Conservation (phyloP, 2,888 invertebrate genomes). For the Phyto melanocephala region DNA sequence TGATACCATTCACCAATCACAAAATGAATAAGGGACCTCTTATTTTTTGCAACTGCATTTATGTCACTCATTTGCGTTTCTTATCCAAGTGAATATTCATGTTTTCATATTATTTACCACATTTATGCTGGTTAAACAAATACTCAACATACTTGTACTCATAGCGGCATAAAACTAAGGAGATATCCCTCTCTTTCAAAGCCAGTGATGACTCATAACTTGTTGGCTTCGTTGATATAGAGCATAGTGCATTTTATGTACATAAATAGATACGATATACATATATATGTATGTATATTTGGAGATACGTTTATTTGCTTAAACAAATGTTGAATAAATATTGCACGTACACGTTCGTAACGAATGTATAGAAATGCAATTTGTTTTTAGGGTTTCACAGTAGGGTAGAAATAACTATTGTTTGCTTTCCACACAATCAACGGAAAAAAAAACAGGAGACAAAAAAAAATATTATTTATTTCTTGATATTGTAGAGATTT, state of each 20-base stretch:
- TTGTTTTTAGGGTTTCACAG: constrained; percentile 63
- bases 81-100: not conserved
- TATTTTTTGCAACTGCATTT: no score
- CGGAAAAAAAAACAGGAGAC: not conserved
- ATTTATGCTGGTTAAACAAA: constrained; percentile 61
- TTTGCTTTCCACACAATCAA: constrained; percentile 39
- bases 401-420: constrained; percentile 54
- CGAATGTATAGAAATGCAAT: constrained; percentile 62
- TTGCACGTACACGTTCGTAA: constrained; percentile 2
- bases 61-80: not conserved
- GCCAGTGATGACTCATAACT: constrained; percentile 61
- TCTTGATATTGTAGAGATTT: constrained; percentile 48
- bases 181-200: constrained; percentile 17
- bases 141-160: constrained; percentile 31
- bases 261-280: constrained; percentile 5
- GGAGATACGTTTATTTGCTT: constrained; percentile 24
- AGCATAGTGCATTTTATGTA: constrained; percentile 54
- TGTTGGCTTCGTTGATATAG: constrained; percentile 54
- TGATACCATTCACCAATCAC: no score
- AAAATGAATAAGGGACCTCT: no score
- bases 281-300: constrained; percentile 11
- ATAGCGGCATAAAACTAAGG: not conserved
- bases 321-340: constrained; percentile 24
- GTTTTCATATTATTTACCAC: constrained; percentile 51
- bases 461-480: constrained; percentile 36